These are phyloP conservation scores for Myotis myotis DNA, from an alignment of 2,797 vertebrate genomes.

Conservation along the genomic window DNA sequence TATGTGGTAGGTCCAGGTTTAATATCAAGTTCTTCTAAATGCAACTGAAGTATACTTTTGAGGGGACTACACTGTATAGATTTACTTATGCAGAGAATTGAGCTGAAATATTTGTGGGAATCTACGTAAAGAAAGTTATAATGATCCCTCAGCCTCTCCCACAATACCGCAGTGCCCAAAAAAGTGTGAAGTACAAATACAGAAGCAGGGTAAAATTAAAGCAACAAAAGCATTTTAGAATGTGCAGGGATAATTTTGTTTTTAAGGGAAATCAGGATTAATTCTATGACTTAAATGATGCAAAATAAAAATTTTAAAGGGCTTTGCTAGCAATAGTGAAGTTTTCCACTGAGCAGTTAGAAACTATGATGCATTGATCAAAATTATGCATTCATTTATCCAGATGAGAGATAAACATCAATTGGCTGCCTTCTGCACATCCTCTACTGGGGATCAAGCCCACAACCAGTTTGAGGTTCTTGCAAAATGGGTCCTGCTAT, in stretches of 20 bases:
- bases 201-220: background rate
- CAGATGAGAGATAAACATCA: too few species aligned
- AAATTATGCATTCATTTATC: background rate
- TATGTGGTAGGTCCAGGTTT: background rate
- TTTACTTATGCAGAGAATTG: background rate
- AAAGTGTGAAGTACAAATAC: background rate
- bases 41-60: background rate
- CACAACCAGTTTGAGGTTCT: background rate
- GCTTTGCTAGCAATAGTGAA: background rate
- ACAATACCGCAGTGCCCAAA: too few species aligned
- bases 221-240: background rate
- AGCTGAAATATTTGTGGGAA: background rate
- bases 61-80: background rate
- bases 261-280: background rate
- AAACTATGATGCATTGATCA: background rate
- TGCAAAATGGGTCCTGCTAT: fast-evolving
- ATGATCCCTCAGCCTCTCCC: fast-evolving
- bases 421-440: too few species aligned
- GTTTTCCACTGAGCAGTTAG: background rate
- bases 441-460: too few species aligned
- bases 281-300: background rate
- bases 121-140: background rate
- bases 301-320: background rate
- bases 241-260: background rate
- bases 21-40: background rate